Conservation (phyloP, 1,140 invertebrate species). For the Leptonema lineaticorne region DNA sequence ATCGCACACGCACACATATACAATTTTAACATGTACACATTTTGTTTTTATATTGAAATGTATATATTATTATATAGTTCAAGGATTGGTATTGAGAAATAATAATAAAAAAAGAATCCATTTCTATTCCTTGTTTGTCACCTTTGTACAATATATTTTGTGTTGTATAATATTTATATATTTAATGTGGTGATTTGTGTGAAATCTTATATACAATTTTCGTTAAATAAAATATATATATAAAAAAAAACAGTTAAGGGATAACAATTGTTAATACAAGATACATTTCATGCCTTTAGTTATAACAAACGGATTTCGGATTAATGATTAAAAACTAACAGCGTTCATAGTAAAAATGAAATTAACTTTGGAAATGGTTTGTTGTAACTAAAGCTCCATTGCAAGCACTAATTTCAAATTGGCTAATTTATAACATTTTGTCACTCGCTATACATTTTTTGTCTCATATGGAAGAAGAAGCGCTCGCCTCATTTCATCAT, state of each 20-base stretch:
- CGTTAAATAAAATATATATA: constrained; percentile 6
- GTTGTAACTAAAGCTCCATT: background rate
- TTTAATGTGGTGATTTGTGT: constrained; percentile 41
- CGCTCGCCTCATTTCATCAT: constrained; percentile 9
- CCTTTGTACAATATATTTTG: constrained; percentile 10
- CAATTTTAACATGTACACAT: background rate
- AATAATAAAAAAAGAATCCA: background rate
- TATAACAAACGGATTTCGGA: constrained; percentile 29
- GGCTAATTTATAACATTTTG: constrained; percentile 23
- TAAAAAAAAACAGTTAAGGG: constrained; percentile 31
- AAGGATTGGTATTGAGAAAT: background rate
- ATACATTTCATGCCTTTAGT: constrained; percentile 49
- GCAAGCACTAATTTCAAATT: constrained; percentile 25
- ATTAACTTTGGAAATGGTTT: constrained; percentile 4
- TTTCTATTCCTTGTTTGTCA: constrained; percentile 4
- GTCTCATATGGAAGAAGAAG: background rate
- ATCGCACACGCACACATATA: background rate
- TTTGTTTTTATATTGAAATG: background rate
- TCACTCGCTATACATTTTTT: constrained; percentile 17
- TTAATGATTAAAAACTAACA: too few relatives aligned
- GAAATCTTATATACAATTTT: constrained; percentile 31
- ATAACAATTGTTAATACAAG: constrained; percentile 55
- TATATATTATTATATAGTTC: background rate
- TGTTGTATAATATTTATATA: constrained; percentile 22
- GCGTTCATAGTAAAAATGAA: constrained; percentile 1